These are phyloP conservation scores for Caenorhabditis macrosperma DNA, from an alignment of 2,888 invertebrate genomes.

Conservation along the genomic window DNA sequence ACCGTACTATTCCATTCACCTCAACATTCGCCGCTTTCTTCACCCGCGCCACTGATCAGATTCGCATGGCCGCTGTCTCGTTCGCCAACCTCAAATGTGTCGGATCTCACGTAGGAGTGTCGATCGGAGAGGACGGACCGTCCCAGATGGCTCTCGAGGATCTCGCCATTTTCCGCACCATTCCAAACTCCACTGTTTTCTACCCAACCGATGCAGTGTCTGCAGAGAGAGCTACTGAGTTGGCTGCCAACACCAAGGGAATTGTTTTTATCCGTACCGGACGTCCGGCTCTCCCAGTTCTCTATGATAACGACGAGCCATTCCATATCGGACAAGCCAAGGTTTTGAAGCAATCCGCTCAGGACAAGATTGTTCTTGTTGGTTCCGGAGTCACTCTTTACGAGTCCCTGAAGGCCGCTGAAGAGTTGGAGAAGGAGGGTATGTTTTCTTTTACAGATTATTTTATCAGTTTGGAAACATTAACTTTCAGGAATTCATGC, in stretches of 20 bases:
- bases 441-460: neutral
- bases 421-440: slow-evolving; percentile 67
- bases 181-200: slow-evolving; percentile 87
- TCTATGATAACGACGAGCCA: slow-evolving; percentile 89
- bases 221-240: slow-evolving; percentile 92
- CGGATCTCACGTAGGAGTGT: slow-evolving; percentile 94
- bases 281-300: slow-evolving; percentile 89
- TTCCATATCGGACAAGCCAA: slow-evolving; percentile 86
- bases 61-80: slow-evolving; percentile 99
- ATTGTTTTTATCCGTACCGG: slow-evolving; percentile 97
- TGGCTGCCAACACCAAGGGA: slow-evolving; percentile 85
- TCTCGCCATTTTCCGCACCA: slow-evolving; percentile 92
- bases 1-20: slow-evolving; percentile 95
- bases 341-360: slow-evolving; percentile 86
- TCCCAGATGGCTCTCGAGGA: slow-evolving; percentile 99
- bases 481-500: slow-evolving; percentile 84
- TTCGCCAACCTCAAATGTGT: slow-evolving; percentile 96
- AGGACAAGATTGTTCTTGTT: slow-evolving; percentile 90
- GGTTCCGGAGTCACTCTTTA: slow-evolving; percentile 95
- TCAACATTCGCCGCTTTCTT: slow-evolving; percentile 98
- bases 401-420: slow-evolving; percentile 88
- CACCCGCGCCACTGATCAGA: slow-evolving; percentile 95
- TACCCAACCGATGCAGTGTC: slow-evolving; percentile 91
- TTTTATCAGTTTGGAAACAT: neutral
- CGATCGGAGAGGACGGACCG: slow-evolving; percentile 88